Base-by-base conservation (phyloP, 1,140 invertebrate species). In the Euschistus heros region DNA sequence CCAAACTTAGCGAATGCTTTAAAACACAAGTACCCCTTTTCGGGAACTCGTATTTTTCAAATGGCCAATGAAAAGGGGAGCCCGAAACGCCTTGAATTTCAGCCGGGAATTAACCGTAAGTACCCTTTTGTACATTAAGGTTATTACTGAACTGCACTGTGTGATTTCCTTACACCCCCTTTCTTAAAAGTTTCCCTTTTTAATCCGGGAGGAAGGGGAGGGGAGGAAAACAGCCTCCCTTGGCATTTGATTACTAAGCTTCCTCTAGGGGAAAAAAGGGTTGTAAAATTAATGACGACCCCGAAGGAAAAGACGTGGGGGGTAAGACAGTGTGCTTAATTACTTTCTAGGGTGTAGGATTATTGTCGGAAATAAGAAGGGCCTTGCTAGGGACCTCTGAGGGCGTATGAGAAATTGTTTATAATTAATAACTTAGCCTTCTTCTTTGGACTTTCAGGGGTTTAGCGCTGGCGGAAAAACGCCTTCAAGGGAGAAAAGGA, bases 231-330 rank as follows among this genome's bases (percentile, higher is more conserved):
- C 47, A 18, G 47, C 47, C 54, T 13, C 18, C 54, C 54, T 17
- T 57, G 54, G 54, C 54, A 57, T 57, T 57, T 57, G 54, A 57
- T 57, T 57, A 57, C 54, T 57, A 57, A 57, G 54, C 54, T 57
- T 57, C 54, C 54, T 57, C 54, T 57, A 26, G 54, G 54, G 54
- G 54, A 57, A 57, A 57, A 57, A 57, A 57, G 54, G 54, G 54
- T 57, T 57, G 54, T 57, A 57, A 57, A 57, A 57, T 57, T 57
- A 57, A 57, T 57, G 54, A 57, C 54, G 54, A 57, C 54, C 54
- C 54, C 24, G 54, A 57, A 57, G 54, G 54, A 57, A 57, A 57
- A 57, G 54, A 57, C 54, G 54, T 50, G 18, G 54, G n/a, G 54
- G 54, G 20, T 57, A 57, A 57, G 54, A 57, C 54, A 57, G 54